phyloP scores from a whole-genome alignment of 1,140 invertebrate species.

The Chlorops oryzae region DNA sequence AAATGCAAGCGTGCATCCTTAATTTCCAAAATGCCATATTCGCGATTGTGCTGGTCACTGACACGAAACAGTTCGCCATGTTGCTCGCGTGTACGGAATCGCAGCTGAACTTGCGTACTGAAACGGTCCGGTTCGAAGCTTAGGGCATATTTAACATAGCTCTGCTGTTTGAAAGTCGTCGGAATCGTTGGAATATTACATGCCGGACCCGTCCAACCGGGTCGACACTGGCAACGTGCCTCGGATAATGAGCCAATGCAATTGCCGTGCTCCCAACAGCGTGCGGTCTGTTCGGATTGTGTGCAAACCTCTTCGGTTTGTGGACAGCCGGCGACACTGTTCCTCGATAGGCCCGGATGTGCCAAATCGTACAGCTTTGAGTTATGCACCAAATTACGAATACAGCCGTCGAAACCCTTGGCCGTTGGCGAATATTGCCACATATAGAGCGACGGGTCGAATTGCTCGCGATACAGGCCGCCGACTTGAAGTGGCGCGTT shows the following conservation, averaged over 20 bases:
- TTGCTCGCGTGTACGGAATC: slow-evolving; percentile 87
- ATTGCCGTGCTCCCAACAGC: slow-evolving; percentile 85
- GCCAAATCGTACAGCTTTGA: slow-evolving; percentile 91
- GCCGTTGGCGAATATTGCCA: slow-evolving; percentile 82
- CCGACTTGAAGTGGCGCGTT: slow-evolving; percentile 92
- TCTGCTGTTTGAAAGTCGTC: slow-evolving; percentile 83
- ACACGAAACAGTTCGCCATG: slow-evolving; percentile 88
- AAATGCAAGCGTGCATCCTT: slow-evolving; percentile 86
- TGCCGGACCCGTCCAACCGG: slow-evolving; percentile 82
- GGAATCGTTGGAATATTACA: slow-evolving; percentile 81
- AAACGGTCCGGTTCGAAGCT: slow-evolving; percentile 91
- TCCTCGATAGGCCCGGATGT: slow-evolving; percentile 74
- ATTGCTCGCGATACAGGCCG: slow-evolving; percentile 78
- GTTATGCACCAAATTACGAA: slow-evolving; percentile 91
- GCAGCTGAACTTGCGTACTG: slow-evolving; percentile 83
- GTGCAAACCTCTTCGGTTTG: slow-evolving; percentile 85
- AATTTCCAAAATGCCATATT: slow-evolving; percentile 92
- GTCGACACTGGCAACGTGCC: slow-evolving; percentile 84
- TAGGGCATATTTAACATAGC: slow-evolving; percentile 91
- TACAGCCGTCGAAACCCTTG: slow-evolving; percentile 90
- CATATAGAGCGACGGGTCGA: slow-evolving; percentile 77
- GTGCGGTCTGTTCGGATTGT: slow-evolving; percentile 69
- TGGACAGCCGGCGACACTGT: slow-evolving; percentile 80
- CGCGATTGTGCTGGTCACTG: slow-evolving; percentile 88
- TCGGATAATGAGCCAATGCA: slow-evolving; percentile 87